phyloP scores from a whole-genome alignment of 2,888 invertebrate genomes.

The Epinotia nisella region DNA sequence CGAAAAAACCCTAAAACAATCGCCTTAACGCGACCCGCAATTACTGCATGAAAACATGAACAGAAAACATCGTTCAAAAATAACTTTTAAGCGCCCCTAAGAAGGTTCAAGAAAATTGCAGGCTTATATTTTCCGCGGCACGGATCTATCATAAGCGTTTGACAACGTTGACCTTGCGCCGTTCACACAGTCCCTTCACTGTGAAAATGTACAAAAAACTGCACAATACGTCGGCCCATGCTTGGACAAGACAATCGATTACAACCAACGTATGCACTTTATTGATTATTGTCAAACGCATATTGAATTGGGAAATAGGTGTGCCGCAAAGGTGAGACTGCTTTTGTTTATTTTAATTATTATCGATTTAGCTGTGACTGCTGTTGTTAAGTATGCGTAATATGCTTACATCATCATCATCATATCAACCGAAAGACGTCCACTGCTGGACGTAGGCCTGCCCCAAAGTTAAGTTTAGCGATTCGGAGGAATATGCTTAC shows the following conservation, averaged over 20 bases:
- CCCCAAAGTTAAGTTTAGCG: too few relatives aligned
- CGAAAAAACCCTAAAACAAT: conserved; percentile 37
- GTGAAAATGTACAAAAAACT: conserved; percentile 80
- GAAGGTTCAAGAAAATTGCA: conserved; percentile 46
- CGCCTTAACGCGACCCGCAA: conserved; percentile 26
- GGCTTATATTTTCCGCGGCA: conserved; percentile 51
- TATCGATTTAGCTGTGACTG: conserved; percentile 33
- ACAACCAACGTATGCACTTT: conserved; percentile 74
- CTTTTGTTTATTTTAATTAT: conserved; percentile 54
- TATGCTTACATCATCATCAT: too few relatives aligned
- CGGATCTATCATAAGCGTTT: conserved; percentile 71
- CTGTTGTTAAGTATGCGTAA: not conserved
- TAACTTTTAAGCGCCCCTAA: conserved; percentile 45
- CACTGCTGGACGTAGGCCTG: too few relatives aligned
- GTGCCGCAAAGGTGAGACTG: conserved; percentile 65
- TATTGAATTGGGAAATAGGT: conserved; percentile 74
- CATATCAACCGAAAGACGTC: too few relatives aligned
- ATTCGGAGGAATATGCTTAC: not conserved
- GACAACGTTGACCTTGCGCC: conserved; percentile 79
- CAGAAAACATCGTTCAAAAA: conserved; percentile 32
- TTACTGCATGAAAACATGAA: conserved; percentile 33
- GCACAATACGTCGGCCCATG: conserved; percentile 76
- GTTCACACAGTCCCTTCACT: conserved; percentile 84
- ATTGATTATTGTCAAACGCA: conserved; percentile 79
- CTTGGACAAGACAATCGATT: conserved; percentile 81